Conservation (phyloP, 1,140 invertebrate genomes). For the Anoplolepis gracilipes region DNA sequence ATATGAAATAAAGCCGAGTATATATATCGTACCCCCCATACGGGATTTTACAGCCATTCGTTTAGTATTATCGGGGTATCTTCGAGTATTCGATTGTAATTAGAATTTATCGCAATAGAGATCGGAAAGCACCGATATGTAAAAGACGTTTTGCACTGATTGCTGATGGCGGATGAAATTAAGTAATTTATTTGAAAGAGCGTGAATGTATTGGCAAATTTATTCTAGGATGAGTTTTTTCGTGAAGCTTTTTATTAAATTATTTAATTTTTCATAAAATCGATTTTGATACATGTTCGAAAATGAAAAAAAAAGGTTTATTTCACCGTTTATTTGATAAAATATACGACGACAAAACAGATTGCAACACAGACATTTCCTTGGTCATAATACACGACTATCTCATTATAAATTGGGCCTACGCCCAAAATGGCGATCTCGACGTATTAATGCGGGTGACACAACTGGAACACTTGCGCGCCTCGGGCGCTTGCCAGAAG, state of each 20-base stretch:
- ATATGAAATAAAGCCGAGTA: conserved; percentile 69
- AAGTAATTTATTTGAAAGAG: conserved; percentile 37
- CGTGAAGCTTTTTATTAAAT: conserved; percentile 14
- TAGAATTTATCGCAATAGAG: conserved; percentile 58
- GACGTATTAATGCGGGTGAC: conserved; percentile 51
- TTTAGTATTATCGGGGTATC: conserved; percentile 24
- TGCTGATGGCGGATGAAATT: conserved; percentile 7
- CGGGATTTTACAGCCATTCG: conserved; percentile 47
- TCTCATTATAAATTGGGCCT: conserved; percentile 56
- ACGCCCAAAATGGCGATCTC: conserved; percentile 70
- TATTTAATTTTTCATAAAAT: conserved; percentile 11
- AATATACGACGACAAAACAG: background rate
- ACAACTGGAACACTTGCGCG: conserved; percentile 14
- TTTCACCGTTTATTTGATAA: background rate
- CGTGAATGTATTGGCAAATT: conserved; percentile 31
- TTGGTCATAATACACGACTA: background rate
- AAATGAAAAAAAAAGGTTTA: background rate
- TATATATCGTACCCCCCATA: conserved; percentile 37
- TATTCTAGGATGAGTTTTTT: conserved; percentile 5
- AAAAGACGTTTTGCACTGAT: conserved; percentile 4
- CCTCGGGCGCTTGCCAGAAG: background rate
- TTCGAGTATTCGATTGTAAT: conserved; percentile 55
- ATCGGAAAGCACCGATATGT: background rate
- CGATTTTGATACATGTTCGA: background rate
- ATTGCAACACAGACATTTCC: background rate